phyloP scores from a whole-genome alignment of 2,797 vertebrate genomes.

The Ispidina picta region DNA sequence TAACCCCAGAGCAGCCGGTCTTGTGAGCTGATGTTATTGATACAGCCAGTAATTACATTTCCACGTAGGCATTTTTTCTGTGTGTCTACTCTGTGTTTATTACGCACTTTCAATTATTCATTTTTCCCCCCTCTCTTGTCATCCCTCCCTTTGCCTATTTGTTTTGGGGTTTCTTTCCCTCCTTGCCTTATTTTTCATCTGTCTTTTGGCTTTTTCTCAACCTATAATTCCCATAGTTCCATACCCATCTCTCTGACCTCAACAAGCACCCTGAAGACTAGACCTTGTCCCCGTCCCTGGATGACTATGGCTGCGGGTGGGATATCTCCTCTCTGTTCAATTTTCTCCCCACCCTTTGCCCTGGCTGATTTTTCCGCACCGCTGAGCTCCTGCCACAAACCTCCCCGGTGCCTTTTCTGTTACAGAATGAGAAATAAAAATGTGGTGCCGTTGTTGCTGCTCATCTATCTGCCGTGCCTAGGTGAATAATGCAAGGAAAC shows the following conservation, averaged over 20 bases:
- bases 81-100: slow-evolving; percentile 28
- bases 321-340: neutral
- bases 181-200: slow-evolving; percentile 10
- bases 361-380: neutral
- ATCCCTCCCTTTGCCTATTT: neutral
- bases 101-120: slow-evolving; percentile 38
- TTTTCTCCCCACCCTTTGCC: slow-evolving; percentile 25
- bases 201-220: neutral
- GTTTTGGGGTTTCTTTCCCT: neutral
- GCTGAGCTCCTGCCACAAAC: slow-evolving; percentile 10
- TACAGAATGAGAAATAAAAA: slow-evolving; percentile 69
- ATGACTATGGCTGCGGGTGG: neutral
- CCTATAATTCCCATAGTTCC: neutral
- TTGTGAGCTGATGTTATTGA: slow-evolving; percentile 35
- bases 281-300: neutral
- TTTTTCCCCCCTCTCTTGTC: neutral
- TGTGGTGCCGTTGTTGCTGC: slow-evolving; percentile 61
- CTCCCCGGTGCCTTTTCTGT: slow-evolving; percentile 47
- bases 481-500: slow-evolving; percentile 71
- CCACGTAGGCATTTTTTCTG: neutral
- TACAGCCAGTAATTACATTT: slow-evolving; percentile 59
- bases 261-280: neutral
- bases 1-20: neutral
- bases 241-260: neutral
- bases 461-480: slow-evolving; percentile 57